Base-by-base conservation (phyloP, 2,113 vertebrate species). In the Sclerurus mexicanus region DNA sequence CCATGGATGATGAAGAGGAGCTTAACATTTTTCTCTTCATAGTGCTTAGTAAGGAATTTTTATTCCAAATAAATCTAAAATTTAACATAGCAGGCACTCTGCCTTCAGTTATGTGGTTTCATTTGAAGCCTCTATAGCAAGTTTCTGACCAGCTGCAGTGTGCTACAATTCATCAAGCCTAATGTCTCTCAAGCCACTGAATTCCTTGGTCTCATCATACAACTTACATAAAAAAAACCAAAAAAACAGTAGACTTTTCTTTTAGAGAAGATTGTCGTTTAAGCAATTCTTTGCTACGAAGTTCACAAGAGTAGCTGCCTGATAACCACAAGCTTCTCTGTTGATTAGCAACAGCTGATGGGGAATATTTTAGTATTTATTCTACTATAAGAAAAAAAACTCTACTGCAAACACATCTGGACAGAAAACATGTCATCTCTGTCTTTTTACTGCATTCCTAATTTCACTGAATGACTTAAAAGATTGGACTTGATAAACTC, bases 401-500 rank as follows among this genome's bases (percentile, higher is more conserved):
- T 67, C 25, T 42, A 55, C 16, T 66, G 30, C 71, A 82, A 62
- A 25, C 19, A 66, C 6, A 42, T 74, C 66, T 69, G 25, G 31
- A 85, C 4, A 47, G 44, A 59, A 59, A 50, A 30, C 11, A 4
- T 16, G 6, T 31, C 47, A 50, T 5, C 5, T 31, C 8, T 75
- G 9, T 60, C 35, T 82, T 87, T 85, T 79, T 46, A 52, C 27
- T 15, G 3, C 12, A n/a, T 79, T 79, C 47, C 21, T 37, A 71
- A 62, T 39, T 58, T 75, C 53, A 53, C 1, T 83, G 24, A 49
- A 58, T 53, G 7, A 66, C 17, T 74, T 66, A 35, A 66, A 62
- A 39, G 8, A 7, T 12, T 87, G 33, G 5, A n/a, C 23, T 62
- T 0, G 0, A 52, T 62, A 7, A 20, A 30, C 7, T 46, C 55